Evolutionary conservation across 1,140 invertebrate species (phyloP).

Genomic region (Plectus sambesii): DNA sequence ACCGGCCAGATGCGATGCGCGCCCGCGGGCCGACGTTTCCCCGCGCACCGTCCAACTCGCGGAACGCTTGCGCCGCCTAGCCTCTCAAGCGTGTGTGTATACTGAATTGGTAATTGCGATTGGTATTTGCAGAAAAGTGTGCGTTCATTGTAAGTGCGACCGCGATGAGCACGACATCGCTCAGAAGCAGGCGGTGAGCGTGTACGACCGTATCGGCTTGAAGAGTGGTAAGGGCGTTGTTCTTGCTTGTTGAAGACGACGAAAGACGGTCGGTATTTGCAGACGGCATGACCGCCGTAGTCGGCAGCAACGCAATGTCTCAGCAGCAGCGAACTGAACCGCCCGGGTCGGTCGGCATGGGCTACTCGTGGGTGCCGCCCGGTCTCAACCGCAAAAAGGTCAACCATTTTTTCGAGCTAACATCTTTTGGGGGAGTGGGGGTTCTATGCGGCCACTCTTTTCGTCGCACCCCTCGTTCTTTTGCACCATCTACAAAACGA

Average conservation of each 20-base stretch:
- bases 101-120: too few relatives aligned
- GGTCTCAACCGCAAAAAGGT: conserved; percentile 38
- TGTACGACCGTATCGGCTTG: conserved; percentile 43
- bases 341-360: conserved; percentile 38
- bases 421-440: conserved; percentile 12
- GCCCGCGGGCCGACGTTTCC: too few relatives aligned
- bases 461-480: too few relatives aligned
- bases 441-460: too few relatives aligned
- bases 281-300: conserved; percentile 25
- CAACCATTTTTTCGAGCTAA: too few relatives aligned
- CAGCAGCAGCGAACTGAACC: conserved; percentile 16
- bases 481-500: too few relatives aligned
- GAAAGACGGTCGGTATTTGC: conserved; percentile 4
- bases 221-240: too few relatives aligned
- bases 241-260: too few relatives aligned
- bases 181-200: conserved; percentile 37
- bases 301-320: conserved; percentile 11
- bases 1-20: too few relatives aligned
- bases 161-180: conserved; percentile 38
- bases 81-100: too few relatives aligned
- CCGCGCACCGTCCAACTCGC: too few relatives aligned
- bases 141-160: conserved; percentile 45
- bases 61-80: too few relatives aligned
- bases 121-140: conserved; percentile 45
- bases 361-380: conserved; percentile 45